Conservation (phyloP, 2,797 vertebrate genomes). For the Sebastes alutus region DNA sequence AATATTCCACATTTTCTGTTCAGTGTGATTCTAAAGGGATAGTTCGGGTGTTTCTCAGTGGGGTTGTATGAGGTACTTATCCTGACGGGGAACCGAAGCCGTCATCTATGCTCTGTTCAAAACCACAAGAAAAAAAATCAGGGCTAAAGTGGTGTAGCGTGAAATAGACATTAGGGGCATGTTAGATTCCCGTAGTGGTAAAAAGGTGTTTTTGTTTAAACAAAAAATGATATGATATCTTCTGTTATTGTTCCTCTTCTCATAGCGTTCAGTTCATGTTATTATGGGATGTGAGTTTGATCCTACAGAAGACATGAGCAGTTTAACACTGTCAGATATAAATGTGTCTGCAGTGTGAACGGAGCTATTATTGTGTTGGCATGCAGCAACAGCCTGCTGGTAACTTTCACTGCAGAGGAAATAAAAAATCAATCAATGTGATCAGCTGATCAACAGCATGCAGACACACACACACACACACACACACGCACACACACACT, state of each 20-base stretch:
- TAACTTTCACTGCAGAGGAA: slow-evolving; percentile 14
- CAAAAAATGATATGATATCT: too few relatives aligned
- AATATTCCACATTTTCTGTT: background rate
- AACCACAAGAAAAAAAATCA: too few relatives aligned
- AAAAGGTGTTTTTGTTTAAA: background rate
- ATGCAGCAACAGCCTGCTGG: slow-evolving; percentile 41
- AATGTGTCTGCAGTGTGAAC: slow-evolving; percentile 23
- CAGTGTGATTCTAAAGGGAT: background rate
- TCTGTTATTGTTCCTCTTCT: too few relatives aligned
- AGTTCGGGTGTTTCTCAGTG: background rate
- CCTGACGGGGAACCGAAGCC: too few relatives aligned
- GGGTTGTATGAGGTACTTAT: background rate
- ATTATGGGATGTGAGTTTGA: background rate
- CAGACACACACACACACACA: slow-evolving; percentile 39
- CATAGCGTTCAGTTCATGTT: background rate
- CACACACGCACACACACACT: background rate
- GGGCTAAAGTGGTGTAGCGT: too few relatives aligned
- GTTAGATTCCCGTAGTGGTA: background rate
- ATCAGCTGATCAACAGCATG: slow-evolving; percentile 57
- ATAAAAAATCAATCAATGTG: slow-evolving; percentile 37
- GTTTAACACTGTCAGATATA: background rate
- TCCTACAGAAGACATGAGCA: background rate
- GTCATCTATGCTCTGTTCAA: too few relatives aligned
- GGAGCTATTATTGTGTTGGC: slow-evolving; percentile 2
- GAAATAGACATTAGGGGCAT: too few relatives aligned